These are phyloP conservation scores for Tetrapedia diversipes DNA, from an alignment of 2,888 invertebrate species.

Conservation along the genomic window DNA sequence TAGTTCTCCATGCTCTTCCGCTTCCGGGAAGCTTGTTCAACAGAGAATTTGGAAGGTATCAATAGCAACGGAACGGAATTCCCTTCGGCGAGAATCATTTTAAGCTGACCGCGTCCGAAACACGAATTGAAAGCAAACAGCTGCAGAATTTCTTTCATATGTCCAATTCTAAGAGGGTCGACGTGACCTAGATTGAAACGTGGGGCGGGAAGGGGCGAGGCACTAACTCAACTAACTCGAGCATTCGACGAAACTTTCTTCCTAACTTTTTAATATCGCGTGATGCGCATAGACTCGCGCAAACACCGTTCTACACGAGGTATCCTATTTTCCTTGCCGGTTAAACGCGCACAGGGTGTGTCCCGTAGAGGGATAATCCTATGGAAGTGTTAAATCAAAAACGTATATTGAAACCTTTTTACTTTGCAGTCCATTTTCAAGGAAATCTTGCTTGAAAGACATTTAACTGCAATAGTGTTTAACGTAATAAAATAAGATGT, in stretches of 20 bases:
- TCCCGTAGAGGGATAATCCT: background rate
- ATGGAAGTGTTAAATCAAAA: no score
- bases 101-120: background rate
- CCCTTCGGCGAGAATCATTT: background rate
- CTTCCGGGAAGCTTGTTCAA: background rate
- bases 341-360: background rate
- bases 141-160: conserved; percentile 12
- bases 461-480: no score
- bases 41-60: background rate
- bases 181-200: conserved; percentile 35
- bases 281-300: background rate
- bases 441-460: no score
- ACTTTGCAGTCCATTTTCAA: no score
- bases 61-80: background rate
- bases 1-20: background rate
- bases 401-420: no score
- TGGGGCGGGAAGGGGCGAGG: background rate
- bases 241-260: conserved; percentile 30
- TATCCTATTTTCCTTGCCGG: background rate
- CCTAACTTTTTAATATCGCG: conserved; percentile 44
- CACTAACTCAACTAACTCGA: conserved; percentile 15
- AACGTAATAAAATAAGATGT: no score
- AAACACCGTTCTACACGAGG: background rate
- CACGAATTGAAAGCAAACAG: conserved; percentile 6
- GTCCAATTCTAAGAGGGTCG: conserved; percentile 14